These are phyloP conservation scores for Drosophila serrata DNA, from an alignment of 1,140 invertebrate species.

Conservation along the genomic window DNA sequence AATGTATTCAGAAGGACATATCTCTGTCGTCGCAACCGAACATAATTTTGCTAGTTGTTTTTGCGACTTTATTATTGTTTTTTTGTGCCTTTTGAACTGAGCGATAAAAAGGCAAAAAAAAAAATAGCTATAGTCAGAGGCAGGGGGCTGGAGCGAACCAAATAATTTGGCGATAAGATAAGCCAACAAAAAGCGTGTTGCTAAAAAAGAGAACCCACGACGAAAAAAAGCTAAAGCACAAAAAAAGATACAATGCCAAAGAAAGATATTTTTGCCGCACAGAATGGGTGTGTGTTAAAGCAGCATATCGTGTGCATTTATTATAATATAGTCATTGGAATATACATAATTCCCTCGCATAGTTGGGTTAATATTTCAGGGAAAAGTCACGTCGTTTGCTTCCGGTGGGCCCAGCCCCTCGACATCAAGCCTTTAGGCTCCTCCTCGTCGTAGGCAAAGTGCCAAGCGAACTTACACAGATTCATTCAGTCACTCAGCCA, in stretches of 20 bases:
- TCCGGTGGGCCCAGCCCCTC: slow-evolving; percentile 65
- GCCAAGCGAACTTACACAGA: slow-evolving; percentile 79
- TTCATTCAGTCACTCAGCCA: slow-evolving; percentile 62
- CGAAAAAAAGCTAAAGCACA: too few species aligned
- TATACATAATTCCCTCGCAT: slow-evolving; percentile 55
- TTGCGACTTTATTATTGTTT: slow-evolving; percentile 60
- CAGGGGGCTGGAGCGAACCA: slow-evolving; percentile 9
- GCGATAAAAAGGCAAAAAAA: slow-evolving; percentile 65
- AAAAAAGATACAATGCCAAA: slow-evolving; percentile 17
- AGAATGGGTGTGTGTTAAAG: slow-evolving; percentile 11
- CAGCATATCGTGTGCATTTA: slow-evolving; percentile 31
- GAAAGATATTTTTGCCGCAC: slow-evolving; percentile 20
- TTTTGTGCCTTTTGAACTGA: slow-evolving; percentile 59
- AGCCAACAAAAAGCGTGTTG: slow-evolving; percentile 52
- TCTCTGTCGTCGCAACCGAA: slow-evolving; percentile 12
- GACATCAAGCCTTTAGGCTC: background rate
- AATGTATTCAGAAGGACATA: slow-evolving; percentile 8
- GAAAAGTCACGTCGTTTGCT: slow-evolving; percentile 85
- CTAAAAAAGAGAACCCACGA: slow-evolving; percentile 20
- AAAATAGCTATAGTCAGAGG: slow-evolving; percentile 13
- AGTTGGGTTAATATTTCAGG: slow-evolving; percentile 71
- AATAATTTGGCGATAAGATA: slow-evolving; percentile 73
- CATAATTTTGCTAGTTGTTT: slow-evolving; percentile 27
- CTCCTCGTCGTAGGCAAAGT: slow-evolving; percentile 52
- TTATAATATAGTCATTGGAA: slow-evolving; percentile 40